Conservation (phyloP, 2,888 invertebrate species). For the Torymus auratus region DNA sequence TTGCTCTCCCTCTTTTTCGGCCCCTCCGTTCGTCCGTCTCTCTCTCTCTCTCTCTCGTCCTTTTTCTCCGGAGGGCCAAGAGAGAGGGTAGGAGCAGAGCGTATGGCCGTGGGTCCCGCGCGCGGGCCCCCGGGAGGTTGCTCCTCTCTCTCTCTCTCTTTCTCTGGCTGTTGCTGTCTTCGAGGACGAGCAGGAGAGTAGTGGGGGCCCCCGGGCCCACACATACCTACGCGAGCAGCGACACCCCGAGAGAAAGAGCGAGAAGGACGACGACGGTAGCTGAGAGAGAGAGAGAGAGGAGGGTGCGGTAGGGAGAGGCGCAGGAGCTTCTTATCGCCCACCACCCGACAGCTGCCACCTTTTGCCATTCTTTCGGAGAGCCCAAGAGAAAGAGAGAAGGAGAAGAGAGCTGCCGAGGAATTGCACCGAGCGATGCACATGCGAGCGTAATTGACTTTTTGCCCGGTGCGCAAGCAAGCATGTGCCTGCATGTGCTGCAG, state of each 20-base stretch:
- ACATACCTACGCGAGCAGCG: slow-evolving; percentile 33
- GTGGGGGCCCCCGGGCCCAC: slow-evolving; percentile 53
- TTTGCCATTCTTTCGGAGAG: slow-evolving; percentile 40
- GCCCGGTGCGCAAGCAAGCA: neutral
- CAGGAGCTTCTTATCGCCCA: slow-evolving; percentile 51
- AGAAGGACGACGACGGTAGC: neutral
- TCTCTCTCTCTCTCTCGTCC: slow-evolving; percentile 59
- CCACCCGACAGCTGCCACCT: slow-evolving; percentile 56
- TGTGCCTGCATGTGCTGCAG: too few species aligned
- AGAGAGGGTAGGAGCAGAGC: too few species aligned
- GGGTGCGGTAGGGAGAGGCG: neutral
- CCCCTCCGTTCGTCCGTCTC: neutral
- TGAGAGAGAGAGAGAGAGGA: slow-evolving; percentile 1
- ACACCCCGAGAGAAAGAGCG: slow-evolving; percentile 20
- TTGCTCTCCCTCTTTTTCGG: slow-evolving; percentile 15
- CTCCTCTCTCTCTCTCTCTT: slow-evolving; percentile 40
- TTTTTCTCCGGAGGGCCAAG: slow-evolving; percentile 59
- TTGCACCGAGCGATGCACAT: neutral
- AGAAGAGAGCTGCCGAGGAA: neutral
- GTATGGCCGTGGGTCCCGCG: too few species aligned
- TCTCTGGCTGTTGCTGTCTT: slow-evolving; percentile 28
- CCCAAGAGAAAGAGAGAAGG: too few species aligned
- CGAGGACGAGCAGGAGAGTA: slow-evolving; percentile 51
- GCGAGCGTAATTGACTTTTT: slow-evolving; percentile 27
- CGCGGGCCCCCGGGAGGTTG: slow-evolving; percentile 71